Evolutionary conservation across 2,113 vertebrate genomes (phyloP).

Genomic region (Ranitomeya variabilis): DNA sequence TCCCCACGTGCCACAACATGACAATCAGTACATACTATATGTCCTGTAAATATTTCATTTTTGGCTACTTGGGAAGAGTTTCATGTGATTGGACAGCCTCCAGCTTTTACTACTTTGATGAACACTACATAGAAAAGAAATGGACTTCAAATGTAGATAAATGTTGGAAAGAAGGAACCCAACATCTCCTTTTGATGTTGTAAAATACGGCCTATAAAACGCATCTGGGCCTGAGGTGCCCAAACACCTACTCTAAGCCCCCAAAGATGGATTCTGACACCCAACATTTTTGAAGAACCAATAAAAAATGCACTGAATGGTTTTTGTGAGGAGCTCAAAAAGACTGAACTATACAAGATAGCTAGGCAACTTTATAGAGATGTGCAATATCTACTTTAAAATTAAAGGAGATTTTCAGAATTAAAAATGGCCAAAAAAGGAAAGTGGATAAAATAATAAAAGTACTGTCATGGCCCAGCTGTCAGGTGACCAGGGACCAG

Average conservation of each 20-base stretch:
- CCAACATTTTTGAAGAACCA: background rate
- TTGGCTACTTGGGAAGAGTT: background rate
- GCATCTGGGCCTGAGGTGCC: background rate
- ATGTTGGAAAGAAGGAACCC: background rate
- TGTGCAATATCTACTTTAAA: too few relatives aligned
- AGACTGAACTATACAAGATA: background rate
- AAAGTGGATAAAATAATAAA: too few relatives aligned
- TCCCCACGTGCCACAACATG: too few relatives aligned
- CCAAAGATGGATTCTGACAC: background rate
- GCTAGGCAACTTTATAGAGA: background rate
- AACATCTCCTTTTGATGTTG: background rate
- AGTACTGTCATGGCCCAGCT: too few relatives aligned
- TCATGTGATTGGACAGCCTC: background rate
- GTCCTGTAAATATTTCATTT: background rate
- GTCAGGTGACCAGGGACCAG: too few relatives aligned
- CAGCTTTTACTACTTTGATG: conserved; percentile 1
- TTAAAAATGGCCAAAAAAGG: too few relatives aligned
- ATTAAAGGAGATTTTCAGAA: too few relatives aligned
- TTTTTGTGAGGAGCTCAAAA: background rate
- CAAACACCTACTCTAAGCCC: background rate
- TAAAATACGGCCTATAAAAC: background rate
- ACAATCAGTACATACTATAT: background rate
- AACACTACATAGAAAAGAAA: background rate
- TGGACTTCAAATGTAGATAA: background rate
- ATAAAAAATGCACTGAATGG: background rate